Conservation (phyloP, 2,888 invertebrate species). For the Masnerella sp. region DNA sequence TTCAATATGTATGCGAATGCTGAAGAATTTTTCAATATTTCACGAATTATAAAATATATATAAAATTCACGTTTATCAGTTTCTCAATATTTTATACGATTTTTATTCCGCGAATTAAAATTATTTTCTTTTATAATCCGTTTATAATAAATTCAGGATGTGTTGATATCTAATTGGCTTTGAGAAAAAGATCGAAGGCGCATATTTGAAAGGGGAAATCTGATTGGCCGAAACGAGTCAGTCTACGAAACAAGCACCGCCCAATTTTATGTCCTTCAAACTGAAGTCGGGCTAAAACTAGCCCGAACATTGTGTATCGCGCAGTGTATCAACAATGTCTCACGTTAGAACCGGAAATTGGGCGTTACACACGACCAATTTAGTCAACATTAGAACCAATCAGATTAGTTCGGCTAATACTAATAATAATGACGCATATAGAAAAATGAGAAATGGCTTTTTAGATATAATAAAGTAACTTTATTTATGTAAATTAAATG, state of each 20-base stretch:
- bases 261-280: constrained; percentile 46
- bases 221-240: constrained; percentile 30
- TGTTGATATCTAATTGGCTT: no score
- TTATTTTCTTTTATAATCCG: no score
- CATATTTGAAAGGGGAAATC: background rate
- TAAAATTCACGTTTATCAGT: no score
- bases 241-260: constrained; percentile 29
- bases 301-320: constrained; percentile 35
- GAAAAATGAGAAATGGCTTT: constrained; percentile 31
- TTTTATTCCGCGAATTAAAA: no score
- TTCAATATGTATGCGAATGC: background rate
- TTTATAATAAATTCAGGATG: no score
- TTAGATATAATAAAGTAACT: no score
- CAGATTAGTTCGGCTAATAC: constrained; percentile 38
- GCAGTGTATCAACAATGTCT: constrained; percentile 41
- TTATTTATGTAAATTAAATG: no score
- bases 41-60: no score
- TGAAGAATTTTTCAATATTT: background rate
- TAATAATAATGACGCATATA: constrained; percentile 38
- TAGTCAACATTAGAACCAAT: constrained; percentile 50
- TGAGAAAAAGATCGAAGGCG: background rate
- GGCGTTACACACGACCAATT: constrained; percentile 51
- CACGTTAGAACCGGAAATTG: constrained; percentile 53
- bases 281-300: constrained; percentile 44
- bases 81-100: no score